Conservation (phyloP, 2,797 vertebrate genomes). For the Myoxocephalus aenaeus region DNA sequence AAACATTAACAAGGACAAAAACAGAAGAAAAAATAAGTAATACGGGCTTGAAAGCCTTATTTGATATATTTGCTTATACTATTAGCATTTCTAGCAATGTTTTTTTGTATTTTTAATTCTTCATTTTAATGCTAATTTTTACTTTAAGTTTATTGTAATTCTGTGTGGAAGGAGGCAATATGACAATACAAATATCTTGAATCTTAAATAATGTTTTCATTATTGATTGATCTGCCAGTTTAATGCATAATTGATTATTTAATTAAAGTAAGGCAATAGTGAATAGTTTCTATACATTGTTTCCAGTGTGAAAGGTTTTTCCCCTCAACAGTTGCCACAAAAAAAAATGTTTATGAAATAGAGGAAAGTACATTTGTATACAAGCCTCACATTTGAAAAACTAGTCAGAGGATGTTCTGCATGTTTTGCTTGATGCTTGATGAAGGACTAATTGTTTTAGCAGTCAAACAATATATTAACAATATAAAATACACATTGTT, state of each 20-base stretch:
- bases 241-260: not conserved
- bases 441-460: not conserved
- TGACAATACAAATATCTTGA: no score
- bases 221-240: not conserved
- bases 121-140: no score
- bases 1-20: not conserved
- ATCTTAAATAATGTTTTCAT: not conserved
- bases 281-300: not conserved
- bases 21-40: not conserved
- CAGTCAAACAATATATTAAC: not conserved
- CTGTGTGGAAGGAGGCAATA: no score
- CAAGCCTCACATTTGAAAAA: not conserved
- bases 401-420: not conserved
- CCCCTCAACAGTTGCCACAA: not conserved
- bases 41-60: not conserved
- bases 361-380: not conserved
- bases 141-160: no score
- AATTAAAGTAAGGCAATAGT: not conserved
- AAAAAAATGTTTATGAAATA: not conserved
- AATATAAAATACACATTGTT: not conserved
- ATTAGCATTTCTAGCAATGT: no score
- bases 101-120: no score
- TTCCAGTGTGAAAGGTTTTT: not conserved
- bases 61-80: no score
- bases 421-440: not conserved